These are phyloP conservation scores for Tipula confusa DNA, from an alignment of 2,888 invertebrate species.

Conservation along the genomic window DNA sequence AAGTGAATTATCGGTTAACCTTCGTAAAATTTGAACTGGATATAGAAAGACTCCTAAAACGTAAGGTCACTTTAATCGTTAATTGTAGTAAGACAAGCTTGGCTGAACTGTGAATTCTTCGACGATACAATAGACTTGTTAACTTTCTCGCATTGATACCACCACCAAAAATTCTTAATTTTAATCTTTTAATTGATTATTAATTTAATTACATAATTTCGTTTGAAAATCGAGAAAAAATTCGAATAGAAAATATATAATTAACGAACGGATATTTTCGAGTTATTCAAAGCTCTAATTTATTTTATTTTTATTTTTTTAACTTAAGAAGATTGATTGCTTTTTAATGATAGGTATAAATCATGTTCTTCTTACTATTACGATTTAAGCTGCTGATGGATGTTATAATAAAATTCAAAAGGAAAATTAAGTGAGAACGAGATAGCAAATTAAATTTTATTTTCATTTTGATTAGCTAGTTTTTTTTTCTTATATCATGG, in stretches of 20 bases:
- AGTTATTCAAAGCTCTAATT: neutral
- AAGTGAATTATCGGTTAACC: too few relatives aligned
- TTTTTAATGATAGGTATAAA: neutral
- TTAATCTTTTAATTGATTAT: neutral
- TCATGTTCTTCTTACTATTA: neutral
- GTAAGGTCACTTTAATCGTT: too few relatives aligned
- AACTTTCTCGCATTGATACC: too few relatives aligned
- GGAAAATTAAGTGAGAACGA: neutral
- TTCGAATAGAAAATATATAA: neutral
- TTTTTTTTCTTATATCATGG: neutral
- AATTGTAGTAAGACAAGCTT: too few relatives aligned
- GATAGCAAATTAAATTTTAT: neutral
- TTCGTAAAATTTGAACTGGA: too few relatives aligned
- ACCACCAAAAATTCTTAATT: too few relatives aligned
- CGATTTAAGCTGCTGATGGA: neutral
- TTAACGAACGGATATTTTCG: neutral
- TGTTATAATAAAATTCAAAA: neutral
- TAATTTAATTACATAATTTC: neutral
- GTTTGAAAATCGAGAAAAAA: neutral
- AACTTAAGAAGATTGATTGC: neutral
- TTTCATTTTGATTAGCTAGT: neutral
- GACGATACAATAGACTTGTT: too few relatives aligned
- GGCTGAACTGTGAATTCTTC: too few relatives aligned
- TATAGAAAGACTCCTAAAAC: too few relatives aligned
- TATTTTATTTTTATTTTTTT: neutral